Base-by-base conservation (phyloP, 2,888 invertebrate species). In the Drosophila multiciliata region DNA sequence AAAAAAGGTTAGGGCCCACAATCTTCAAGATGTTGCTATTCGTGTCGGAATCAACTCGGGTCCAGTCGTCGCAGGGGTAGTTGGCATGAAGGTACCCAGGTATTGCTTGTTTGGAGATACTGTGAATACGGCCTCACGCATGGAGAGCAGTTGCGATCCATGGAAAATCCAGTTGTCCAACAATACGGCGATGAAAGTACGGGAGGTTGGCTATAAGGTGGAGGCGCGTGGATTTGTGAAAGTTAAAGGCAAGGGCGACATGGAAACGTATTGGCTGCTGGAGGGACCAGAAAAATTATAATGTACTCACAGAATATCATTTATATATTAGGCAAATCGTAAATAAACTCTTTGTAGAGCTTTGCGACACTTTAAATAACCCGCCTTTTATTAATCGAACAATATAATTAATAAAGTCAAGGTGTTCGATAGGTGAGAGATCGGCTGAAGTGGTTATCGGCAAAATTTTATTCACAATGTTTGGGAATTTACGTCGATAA, bases 61-160 rank as follows among this genome's bases (percentile, higher is more conserved):
- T 0, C 96, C 97, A 0, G 97, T 97, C 42, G 97, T 97, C 7
- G 98, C 97, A 0, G 98, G 98, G 1, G 96, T 98, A 23, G 96
- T 98, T 0, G 98, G 98, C 0, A 93, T 96, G 50, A 96, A 97
- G 89, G 95, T 97, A 60, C 97, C 97, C 0, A 94, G 97, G 0
- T 98, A 97, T 92, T 98, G 98, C 87, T 95, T 98, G 55, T 98
- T 98, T 75, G 98, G 98, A 0, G 98, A 98, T 91, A 97, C 98
- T 0, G 97, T 98, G 26, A 98, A 98, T 91, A 98, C 97, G 0
- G 98, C 98, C 2, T 97, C 98, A 4, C 94, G 98, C 66, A 98
- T 98, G 97, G 98, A 98, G 91, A 95, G 95, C 17, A 94, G 94
- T 59, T 91, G 93, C 40, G 91, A 96, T 94, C 94, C 96, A 1